Evolutionary conservation across 2,888 invertebrate species (phyloP).

Genomic region (Nymphalis c-album): DNA sequence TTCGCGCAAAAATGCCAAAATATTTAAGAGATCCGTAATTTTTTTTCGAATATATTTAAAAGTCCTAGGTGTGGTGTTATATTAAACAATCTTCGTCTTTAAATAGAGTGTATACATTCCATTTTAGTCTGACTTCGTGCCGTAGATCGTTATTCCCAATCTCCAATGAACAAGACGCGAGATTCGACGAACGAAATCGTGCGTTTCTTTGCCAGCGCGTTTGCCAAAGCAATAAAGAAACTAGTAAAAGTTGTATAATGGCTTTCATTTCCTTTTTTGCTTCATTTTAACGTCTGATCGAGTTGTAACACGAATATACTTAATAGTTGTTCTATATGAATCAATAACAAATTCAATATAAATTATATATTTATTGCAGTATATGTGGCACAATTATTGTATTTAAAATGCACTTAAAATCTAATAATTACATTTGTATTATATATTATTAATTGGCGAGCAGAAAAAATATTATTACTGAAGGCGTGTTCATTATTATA

Average conservation of each 20-base stretch:
- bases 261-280: slow-evolving; percentile 35
- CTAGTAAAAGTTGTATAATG: slow-evolving; percentile 59
- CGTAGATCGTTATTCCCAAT: slow-evolving; percentile 53
- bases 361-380: too few relatives aligned
- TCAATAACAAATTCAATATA: too few relatives aligned
- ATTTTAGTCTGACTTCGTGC: slow-evolving; percentile 50
- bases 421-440: too few relatives aligned
- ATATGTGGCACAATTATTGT: too few relatives aligned
- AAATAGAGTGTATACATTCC: slow-evolving; percentile 49
- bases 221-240: slow-evolving; percentile 67
- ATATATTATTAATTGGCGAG: too few relatives aligned
- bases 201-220: slow-evolving; percentile 66
- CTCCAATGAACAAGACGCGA: slow-evolving; percentile 44
- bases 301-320: slow-evolving; percentile 32
- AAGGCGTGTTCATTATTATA: neutral
- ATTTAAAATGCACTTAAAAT: too few relatives aligned
- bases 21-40: slow-evolving; percentile 66
- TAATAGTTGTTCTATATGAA: slow-evolving; percentile 14
- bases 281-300: slow-evolving; percentile 30
- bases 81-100: slow-evolving; percentile 58
- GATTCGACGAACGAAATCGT: slow-evolving; percentile 59
- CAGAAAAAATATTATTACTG: neutral
- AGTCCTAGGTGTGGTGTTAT: slow-evolving; percentile 51
- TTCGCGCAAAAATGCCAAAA: slow-evolving; percentile 68
- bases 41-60: slow-evolving; percentile 60